Conservation (phyloP, 2,113 vertebrate genomes). For the Rana temporaria region DNA sequence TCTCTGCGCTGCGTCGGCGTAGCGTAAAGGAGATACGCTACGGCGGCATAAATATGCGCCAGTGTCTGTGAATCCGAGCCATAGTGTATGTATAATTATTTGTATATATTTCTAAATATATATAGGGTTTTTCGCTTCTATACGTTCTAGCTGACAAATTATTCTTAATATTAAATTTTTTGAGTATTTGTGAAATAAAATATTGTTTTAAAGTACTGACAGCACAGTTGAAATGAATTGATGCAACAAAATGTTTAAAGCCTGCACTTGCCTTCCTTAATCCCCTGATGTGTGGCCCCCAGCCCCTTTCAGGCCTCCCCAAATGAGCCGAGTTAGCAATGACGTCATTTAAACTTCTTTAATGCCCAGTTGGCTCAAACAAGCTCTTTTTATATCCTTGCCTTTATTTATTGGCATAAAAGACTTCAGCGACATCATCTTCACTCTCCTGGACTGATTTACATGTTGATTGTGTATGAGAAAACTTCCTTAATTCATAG, state of each 20-base stretch:
- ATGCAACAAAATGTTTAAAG: slow-evolving; percentile 7
- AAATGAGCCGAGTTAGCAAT: slow-evolving; percentile 11
- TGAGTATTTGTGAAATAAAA: no score
- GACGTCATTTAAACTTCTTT: slow-evolving; percentile 29
- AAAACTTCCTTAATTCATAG: slow-evolving; percentile 69
- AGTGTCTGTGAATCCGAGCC: no score
- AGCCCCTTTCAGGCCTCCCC: slow-evolving; percentile 22
- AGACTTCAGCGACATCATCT: slow-evolving; percentile 22
- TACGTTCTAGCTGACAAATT: no score
- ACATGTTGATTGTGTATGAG: slow-evolving; percentile 68
- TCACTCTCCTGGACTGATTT: slow-evolving; percentile 59
- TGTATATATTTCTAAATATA: no score
- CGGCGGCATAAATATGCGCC: no score
- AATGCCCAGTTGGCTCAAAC: slow-evolving; percentile 23
- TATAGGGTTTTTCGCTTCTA: no score
- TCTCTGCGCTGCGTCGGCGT: no score
- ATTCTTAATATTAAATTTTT: no score
- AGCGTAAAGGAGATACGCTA: no score
- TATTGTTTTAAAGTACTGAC: no score
- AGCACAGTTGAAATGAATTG: no score
- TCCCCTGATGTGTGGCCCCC: slow-evolving; percentile 36
- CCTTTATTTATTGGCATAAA: slow-evolving; percentile 5
- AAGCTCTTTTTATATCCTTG: slow-evolving; percentile 19
- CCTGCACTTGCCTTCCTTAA: neutral
- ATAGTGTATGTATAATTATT: no score